Evolutionary conservation across 23 tunicate species (phyloP), one percentile per base, ranked within the genome.

Genomic region (Diplosoma virens): DNA sequence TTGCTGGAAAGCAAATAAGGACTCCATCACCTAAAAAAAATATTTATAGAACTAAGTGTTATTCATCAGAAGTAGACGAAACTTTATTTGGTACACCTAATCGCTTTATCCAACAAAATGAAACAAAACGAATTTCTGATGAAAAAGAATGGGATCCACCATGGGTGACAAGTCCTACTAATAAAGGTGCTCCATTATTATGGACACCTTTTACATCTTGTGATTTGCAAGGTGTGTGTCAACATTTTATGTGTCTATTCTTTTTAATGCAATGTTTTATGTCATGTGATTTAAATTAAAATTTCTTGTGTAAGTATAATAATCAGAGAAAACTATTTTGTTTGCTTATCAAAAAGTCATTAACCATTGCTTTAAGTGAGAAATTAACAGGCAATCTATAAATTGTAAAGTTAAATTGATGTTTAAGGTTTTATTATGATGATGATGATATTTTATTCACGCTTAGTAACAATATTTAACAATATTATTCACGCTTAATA

Each of bases 141-240:
- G 92, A 85, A 25, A 77, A 76, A 33, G 59, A 88, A 30, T 92
- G 97, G 97, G 97, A 92, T 59, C 97, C 97, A 47, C 97, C 97
- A n/a, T 92, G 97, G 97, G 80, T 61, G 1, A 92, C 87, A 59
- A 71, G 87, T 26, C 97, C 92, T 11, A 76, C 78, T 2, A 85
- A 64, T 32, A 85, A 69, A 41, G 92, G 97, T 6, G 86, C 82
- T 30, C 97, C 97, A 17, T 47, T 92, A 37, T 70, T 92, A 7
- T 92, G 97, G 97, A 92, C 92, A 3, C 92, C 97, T 17, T 92
- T 79, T 71, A 63, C 78, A 25, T 75, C 33, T 50, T 77, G 76
- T 45, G 67, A 48, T 16, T 74, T 82, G 33, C 29, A 82, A 31
- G 87, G 87, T 75, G 4, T 14, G n/a, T 9, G 66, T n/a, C 24